These are phyloP conservation scores for Bombus huntii DNA, from an alignment of 1,140 invertebrate genomes.

Conservation along the genomic window DNA sequence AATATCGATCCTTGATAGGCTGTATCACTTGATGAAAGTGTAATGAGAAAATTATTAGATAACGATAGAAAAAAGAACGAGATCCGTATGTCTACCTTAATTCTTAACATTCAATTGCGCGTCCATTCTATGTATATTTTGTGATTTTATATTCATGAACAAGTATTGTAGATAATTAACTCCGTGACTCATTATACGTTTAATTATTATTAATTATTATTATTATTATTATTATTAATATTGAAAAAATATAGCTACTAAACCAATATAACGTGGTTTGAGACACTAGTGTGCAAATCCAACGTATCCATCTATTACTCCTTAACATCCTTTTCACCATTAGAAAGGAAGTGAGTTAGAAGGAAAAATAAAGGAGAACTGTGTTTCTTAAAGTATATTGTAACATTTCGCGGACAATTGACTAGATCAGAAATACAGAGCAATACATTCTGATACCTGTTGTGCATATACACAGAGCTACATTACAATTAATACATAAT, in stretches of 20 bases:
- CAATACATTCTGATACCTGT: slow-evolving; percentile 42
- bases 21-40: slow-evolving; percentile 53
- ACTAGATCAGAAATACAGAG: slow-evolving; percentile 76
- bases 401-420: slow-evolving; percentile 73
- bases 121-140: slow-evolving; percentile 81
- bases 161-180: slow-evolving; percentile 83
- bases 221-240: slow-evolving; percentile 74
- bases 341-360: background rate
- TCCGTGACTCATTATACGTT: slow-evolving; percentile 78
- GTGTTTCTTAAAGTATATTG: slow-evolving; percentile 67
- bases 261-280: slow-evolving; percentile 73
- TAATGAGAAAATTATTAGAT: slow-evolving; percentile 25
- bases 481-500: slow-evolving; percentile 24
- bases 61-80: slow-evolving; percentile 11
- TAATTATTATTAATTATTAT: slow-evolving; percentile 75
- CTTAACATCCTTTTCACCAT: background rate
- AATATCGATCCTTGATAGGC: slow-evolving; percentile 17
- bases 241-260: slow-evolving; percentile 79
- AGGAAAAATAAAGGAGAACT: background rate
- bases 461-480: slow-evolving; percentile 46
- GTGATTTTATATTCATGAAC: slow-evolving; percentile 81
- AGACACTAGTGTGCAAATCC: slow-evolving; percentile 4
- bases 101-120: slow-evolving; percentile 55
- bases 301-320: background rate
- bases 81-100: slow-evolving; percentile 47